Evolutionary conservation across 2,113 vertebrate genomes (phyloP), one percentile per base, ranked within the genome.

Genomic region (Raphicerus campestris): DNA sequence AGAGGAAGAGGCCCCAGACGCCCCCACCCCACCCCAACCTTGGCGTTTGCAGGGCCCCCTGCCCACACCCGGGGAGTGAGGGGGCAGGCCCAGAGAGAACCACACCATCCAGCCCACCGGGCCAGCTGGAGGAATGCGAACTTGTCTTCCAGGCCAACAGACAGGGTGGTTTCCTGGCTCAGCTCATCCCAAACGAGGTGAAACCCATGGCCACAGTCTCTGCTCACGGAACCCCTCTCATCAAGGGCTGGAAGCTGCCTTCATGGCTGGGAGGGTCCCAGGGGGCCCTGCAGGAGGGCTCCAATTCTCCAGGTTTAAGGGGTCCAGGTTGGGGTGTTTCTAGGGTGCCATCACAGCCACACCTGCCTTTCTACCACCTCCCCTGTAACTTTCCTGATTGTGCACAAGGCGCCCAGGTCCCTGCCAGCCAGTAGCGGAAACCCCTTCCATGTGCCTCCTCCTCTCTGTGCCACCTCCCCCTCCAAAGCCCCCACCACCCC

Each of bases 31-130:
- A 35, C 28, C 58, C 49, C 30, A 24, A 20, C 35, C 30, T 51
- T 28, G 9, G 45, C 2, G 0, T 17, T 32, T 49, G 47, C 77
- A 49, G 9, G 17, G 9, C 17, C 6, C 47, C 47, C 47, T 7
- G 14, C 17, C 87, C 6, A 0, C 8, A n/a, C 19, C 42, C 3
- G 17, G 16, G 2, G 1, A 20, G 17, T 15, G 10, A 2, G 3
- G 13, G 20, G 66, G n/a, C 19, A 10, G 66, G 20, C 35, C 82
- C 63, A 47, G 11, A 63, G 55, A 92, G 15, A 35, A 49, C 13
- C 58, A 1, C 22, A 6, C 0, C 0, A 17, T 51, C 63, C 28
- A 19, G 22, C 2, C 13, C 49, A 24, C 11, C 14, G 35, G n/a
- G 83, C 15, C 42, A 70, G 28, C 10, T 20, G 45, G 39, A 58